Evolutionary conservation across 1,140 invertebrate genomes (phyloP), one percentile per base, ranked within the genome.

Genomic region (Cyphomyrmex costatus): DNA sequence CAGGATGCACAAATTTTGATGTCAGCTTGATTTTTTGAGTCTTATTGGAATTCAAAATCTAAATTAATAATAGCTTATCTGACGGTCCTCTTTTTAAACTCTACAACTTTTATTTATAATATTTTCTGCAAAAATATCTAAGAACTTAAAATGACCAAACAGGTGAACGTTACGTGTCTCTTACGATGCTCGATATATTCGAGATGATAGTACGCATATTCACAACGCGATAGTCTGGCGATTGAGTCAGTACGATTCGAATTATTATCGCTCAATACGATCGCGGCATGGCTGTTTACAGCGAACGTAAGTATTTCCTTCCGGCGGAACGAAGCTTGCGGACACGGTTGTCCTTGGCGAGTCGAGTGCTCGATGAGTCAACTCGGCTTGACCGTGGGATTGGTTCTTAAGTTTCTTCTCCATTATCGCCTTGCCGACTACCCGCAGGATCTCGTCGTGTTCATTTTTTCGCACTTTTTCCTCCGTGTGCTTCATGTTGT

Each of bases 291-390:
- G 30, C 56, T 85, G 83, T 85, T 85, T 66, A 80, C 83, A n/a
- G 12, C 73, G 33, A 65, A 65, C 21, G 3, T 68, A 86, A 60
- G 36, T 49, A 68, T 86, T 86, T 86, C 77, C 84, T 86, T 86
- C 77, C 84, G 76, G 65, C 63, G 53, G 51, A 49, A 60, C 53
- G 60, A 56, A 42, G 61, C 76, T 85, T 30, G 24, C 83, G 74
- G 66, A 77, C 61, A 66, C 60, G 49, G 10, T 33, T 58, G 86
- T 53, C 86, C 86, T 87, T 87, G 86, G 65, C 12, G 70, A 78
- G 68, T 24, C 63, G 71, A 79, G 77, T 42, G 65, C 30, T 21
- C 86, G 82, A 78, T 87, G 86, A 85, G 83, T 87, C 86, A 87
- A 78, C 86, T 49, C 56, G 16, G 65, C 51, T 73, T 85, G 82